Percentiles rank a stretch among this genome's conserved stretches.
phyloP scores from a whole-genome alignment of 2,113 vertebrate genomes.

The Cryptotis parvus region DNA sequence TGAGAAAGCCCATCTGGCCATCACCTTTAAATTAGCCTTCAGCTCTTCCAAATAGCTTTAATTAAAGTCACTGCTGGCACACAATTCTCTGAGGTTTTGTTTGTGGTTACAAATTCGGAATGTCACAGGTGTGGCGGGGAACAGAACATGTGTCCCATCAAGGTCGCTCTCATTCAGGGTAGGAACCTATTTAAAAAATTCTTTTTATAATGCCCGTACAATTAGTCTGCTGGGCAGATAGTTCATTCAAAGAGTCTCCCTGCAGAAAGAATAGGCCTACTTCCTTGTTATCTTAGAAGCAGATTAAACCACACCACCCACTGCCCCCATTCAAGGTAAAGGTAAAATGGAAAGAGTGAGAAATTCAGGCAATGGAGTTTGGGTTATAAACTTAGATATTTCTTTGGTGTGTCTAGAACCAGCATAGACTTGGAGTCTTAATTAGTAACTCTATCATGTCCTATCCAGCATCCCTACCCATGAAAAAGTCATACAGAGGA shows the following conservation, averaged over 20 bases:
- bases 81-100: constrained; percentile 55
- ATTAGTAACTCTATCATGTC: not conserved
- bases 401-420: not conserved
- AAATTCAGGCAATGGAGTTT: not conserved
- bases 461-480: not conserved
- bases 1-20: constrained; percentile 75
- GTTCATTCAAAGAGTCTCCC: not conserved
- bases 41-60: constrained; percentile 57
- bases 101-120: constrained; percentile 78
- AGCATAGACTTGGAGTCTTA: not conserved
- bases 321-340: not conserved
- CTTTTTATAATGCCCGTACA: not conserved
- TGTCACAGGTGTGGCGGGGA: constrained; percentile 66
- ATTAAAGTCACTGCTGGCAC: constrained; percentile 62
- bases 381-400: not conserved
- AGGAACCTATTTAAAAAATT: not conserved
- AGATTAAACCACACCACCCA: not conserved
- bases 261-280: not conserved
- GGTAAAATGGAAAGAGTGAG: not conserved
- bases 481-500: not conserved
- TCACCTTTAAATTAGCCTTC: constrained; percentile 67
- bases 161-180: constrained; percentile 56
- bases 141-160: constrained; percentile 67
- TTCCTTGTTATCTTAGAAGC: not conserved
- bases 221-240: not conserved